phyloP scores from a whole-genome alignment of 1,140 invertebrate genomes.

The Bicyclus anynana region DNA sequence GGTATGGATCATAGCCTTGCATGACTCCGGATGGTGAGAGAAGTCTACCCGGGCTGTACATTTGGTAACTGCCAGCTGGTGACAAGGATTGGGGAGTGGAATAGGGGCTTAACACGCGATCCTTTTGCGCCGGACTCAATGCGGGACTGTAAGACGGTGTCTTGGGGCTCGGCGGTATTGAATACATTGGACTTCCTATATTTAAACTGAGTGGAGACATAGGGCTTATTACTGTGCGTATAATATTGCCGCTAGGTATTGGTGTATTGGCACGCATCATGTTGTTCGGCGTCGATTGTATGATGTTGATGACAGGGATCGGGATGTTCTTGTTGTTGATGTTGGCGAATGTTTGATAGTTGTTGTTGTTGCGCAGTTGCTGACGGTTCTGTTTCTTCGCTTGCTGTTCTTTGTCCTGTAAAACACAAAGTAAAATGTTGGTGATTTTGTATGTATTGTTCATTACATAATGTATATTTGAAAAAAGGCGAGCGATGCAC shows the following conservation, averaged over 20 bases:
- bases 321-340: slow-evolving; percentile 38
- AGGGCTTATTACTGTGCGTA: slow-evolving; percentile 30
- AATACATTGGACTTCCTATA: slow-evolving; percentile 58
- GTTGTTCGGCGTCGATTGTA: slow-evolving; percentile 40
- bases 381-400: slow-evolving; percentile 23
- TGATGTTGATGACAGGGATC: slow-evolving; percentile 55
- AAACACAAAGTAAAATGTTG: background rate
- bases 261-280: slow-evolving; percentile 37
- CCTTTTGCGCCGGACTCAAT: slow-evolving; percentile 54
- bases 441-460: background rate
- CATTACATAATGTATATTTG: background rate
- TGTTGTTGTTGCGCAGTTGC: slow-evolving; percentile 35
- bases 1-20: slow-evolving; percentile 57
- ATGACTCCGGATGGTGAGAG: slow-evolving; percentile 47
- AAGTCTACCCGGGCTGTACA: slow-evolving; percentile 50
- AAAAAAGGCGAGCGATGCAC: slow-evolving; percentile 28
- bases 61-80: slow-evolving; percentile 52
- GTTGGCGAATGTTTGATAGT: slow-evolving; percentile 43
- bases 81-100: slow-evolving; percentile 60
- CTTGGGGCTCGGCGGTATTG: slow-evolving; percentile 56
- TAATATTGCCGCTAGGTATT: too few relatives aligned
- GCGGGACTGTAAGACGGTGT: slow-evolving; percentile 49
- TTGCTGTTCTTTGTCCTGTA: slow-evolving; percentile 48
- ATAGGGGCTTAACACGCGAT: slow-evolving; percentile 58
- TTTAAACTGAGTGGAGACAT: slow-evolving; percentile 62